Conservation (phyloP, 2,797 vertebrate genomes). For the Passerculus sandwichensis region DNA sequence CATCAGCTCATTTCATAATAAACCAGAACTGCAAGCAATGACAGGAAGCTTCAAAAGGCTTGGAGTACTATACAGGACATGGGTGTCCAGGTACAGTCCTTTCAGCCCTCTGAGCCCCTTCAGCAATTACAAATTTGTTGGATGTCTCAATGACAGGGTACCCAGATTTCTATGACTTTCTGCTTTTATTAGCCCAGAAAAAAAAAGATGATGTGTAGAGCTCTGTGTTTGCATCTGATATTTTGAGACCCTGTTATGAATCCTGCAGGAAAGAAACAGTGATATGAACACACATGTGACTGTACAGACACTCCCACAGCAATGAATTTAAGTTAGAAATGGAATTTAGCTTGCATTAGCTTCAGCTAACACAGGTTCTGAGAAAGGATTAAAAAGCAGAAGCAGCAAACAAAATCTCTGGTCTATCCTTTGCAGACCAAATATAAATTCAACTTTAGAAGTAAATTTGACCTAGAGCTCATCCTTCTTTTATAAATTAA, state of each 20-base stretch:
- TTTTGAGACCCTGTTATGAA: not conserved
- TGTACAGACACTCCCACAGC: not conserved
- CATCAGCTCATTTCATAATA: not conserved
- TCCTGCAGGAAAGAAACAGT: not conserved
- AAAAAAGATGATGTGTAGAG: rapidly evolving
- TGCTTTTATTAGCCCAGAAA: not conserved
- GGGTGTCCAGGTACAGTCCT: not conserved
- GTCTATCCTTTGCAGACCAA: not conserved
- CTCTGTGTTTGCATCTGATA: not conserved
- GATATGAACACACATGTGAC: not conserved
- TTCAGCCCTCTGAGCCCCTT: not conserved
- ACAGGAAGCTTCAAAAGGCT: not conserved
- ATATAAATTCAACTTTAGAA: not conserved
- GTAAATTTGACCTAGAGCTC: slow-evolving; percentile 22
- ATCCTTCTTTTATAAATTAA: slow-evolving; percentile 13
- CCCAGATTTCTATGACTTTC: not conserved
- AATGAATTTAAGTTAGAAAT: not conserved
- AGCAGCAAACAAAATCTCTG: slow-evolving; percentile 17
- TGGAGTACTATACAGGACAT: not conserved
- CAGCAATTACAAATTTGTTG: not conserved
- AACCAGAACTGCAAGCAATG: not conserved
- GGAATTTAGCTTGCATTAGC: not conserved
- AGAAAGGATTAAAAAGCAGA: slow-evolving; percentile 14
- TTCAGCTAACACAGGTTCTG: slow-evolving; percentile 9
- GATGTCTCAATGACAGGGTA: not conserved